Conservation (phyloP, 37 sponge, comb jelly and placozoan species). For the Cladorhizidae sp. region DNA sequence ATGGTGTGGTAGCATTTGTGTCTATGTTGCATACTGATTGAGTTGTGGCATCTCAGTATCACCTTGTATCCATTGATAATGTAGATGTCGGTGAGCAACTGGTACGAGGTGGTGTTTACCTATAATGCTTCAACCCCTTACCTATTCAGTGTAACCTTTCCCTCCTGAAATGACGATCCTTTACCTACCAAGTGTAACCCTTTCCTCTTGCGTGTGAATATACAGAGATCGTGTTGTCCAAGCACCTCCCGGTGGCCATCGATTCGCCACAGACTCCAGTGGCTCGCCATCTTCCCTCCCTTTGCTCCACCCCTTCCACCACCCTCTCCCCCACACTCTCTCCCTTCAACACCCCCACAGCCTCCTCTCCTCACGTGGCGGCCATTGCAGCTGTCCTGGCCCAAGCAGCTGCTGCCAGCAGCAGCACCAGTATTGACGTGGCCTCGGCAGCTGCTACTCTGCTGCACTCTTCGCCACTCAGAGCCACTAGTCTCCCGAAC, state of each 20-base stretch:
- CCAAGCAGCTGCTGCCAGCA: not conserved
- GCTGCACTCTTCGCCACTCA: not conserved
- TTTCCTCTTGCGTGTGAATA: too few species aligned
- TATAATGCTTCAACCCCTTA: not conserved
- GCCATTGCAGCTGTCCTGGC: constrained; percentile 6
- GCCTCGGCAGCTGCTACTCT: not conserved
- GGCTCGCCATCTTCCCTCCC: constrained; percentile 14
- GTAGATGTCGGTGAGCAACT: too few species aligned
- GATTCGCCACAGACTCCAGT: constrained; percentile 10
- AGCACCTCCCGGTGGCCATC: not conserved
- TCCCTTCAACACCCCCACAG: not conserved
- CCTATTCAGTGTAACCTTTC: too few species aligned
- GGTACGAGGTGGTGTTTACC: too few species aligned
- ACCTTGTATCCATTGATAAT: not conserved
- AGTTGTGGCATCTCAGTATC: too few species aligned
- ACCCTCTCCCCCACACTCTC: not conserved
- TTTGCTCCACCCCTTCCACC: constrained; percentile 7
- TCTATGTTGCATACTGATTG: too few species aligned
- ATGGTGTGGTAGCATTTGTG: not conserved
- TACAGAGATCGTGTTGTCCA: constrained; percentile 7
- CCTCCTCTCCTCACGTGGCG: constrained; percentile 5
- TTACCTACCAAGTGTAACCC: too few species aligned
- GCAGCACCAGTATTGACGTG: not conserved
- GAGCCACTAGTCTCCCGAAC: not conserved
- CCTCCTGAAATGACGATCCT: too few species aligned